These are phyloP conservation scores for Procapra przewalskii DNA, from an alignment of 2,113 vertebrate genomes.

Conservation along the genomic window DNA sequence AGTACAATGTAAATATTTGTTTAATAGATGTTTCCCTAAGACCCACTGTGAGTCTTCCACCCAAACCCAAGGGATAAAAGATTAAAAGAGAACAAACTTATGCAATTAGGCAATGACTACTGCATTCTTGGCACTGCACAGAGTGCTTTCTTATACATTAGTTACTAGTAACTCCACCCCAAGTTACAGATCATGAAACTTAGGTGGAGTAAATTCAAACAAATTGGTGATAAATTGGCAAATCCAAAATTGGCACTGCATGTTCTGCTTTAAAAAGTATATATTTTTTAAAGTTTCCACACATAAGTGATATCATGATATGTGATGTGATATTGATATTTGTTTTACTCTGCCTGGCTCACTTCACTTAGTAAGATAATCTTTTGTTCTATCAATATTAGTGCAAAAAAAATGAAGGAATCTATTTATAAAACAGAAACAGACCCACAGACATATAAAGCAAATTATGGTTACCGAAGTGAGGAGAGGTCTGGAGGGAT, in stretches of 20 bases:
- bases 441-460: background rate
- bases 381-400: background rate
- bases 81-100: background rate
- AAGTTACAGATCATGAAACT: background rate
- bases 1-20: background rate
- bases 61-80: background rate
- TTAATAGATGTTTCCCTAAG: background rate
- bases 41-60: background rate
- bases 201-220: background rate
- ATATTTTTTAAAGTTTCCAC: background rate
- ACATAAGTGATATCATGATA: background rate
- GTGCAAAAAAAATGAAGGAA: background rate
- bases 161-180: background rate
- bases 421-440: background rate
- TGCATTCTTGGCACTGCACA: fast-evolving
- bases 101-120: background rate
- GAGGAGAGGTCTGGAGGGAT: background rate
- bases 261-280: background rate
- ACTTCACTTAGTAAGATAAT: background rate
- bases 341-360: background rate
- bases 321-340: background rate
- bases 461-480: background rate
- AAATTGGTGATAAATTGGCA: background rate
- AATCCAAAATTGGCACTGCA: background rate
- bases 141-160: fast-evolving